A percentile compares a stretch with the other conserved stretches of the same genome.
These are phyloP conservation scores for Eupristina koningsbergeri DNA, from an alignment of 1,140 invertebrate genomes.

Conservation along the genomic window DNA sequence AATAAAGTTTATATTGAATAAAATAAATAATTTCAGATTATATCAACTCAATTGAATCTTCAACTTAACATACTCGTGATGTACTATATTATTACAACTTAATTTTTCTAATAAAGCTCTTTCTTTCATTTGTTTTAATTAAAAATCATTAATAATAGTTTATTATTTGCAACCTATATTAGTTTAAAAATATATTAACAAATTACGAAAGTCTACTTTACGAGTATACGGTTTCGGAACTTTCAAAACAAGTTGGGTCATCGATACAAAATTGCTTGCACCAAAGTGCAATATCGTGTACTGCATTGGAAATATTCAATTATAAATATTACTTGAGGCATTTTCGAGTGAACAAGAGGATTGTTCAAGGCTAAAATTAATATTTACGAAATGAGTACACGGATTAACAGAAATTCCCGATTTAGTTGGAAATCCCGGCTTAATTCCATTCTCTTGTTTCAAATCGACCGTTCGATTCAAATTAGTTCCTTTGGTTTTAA, in stretches of 20 bases:
- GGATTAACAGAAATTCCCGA: background rate
- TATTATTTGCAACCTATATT: background rate
- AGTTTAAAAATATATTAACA: too few species aligned
- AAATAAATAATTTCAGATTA: background rate
- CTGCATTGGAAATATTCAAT: background rate
- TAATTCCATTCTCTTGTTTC: background rate
- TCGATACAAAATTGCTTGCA: background rate
- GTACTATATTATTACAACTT: background rate
- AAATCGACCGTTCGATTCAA: background rate
- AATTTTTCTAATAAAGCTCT: background rate
- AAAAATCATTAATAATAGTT: background rate
- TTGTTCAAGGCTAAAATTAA: background rate
- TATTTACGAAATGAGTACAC: background rate
- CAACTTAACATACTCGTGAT: background rate
- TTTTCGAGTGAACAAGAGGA: background rate
- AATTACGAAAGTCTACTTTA: background rate
- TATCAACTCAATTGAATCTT: background rate
- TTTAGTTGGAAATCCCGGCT: background rate
- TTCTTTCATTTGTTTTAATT: background rate
- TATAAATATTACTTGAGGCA: background rate
- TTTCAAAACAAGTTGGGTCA: background rate
- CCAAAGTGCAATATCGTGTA: background rate
- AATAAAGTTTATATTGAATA: conserved; percentile 12
- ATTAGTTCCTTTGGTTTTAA: background rate
- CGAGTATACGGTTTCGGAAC: background rate